Conservation (phyloP, 1,140 invertebrate genomes). For the Gryllus bimaculatus region DNA sequence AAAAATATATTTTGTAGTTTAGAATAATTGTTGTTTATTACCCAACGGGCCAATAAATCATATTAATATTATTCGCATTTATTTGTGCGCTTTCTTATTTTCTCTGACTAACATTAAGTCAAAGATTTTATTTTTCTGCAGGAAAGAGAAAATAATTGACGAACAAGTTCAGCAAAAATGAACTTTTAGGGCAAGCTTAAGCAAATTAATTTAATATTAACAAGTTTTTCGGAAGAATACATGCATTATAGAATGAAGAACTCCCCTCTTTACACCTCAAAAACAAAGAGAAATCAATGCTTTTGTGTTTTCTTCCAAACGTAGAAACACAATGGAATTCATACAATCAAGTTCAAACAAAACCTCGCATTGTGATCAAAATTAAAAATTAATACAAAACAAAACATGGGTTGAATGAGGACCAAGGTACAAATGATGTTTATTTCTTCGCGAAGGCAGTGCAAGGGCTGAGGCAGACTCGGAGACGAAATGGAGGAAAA, state of each 20-base stretch:
- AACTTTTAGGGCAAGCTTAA: too few relatives aligned
- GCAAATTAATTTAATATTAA: neutral
- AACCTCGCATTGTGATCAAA: neutral
- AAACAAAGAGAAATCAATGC: neutral
- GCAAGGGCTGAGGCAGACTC: neutral
- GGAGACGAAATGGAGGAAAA: neutral
- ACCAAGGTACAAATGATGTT: neutral
- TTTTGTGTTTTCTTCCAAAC: neutral
- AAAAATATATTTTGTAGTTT: too few relatives aligned
- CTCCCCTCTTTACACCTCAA: neutral
- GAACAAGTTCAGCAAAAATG: too few relatives aligned
- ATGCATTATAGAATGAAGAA: neutral
- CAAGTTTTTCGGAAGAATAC: neutral
- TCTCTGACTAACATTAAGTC: too few relatives aligned
- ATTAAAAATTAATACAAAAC: constrained; percentile 2
- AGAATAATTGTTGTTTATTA: too few relatives aligned
- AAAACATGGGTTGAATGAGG: neutral
- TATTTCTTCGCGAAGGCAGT: neutral
- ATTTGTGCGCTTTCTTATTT: too few relatives aligned
- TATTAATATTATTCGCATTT: too few relatives aligned
- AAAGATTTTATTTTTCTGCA: too few relatives aligned
- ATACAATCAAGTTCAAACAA: neutral
- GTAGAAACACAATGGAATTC: neutral
- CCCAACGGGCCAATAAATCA: too few relatives aligned
- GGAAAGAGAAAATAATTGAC: too few relatives aligned